These are phyloP conservation scores for Micropterix aruncella DNA, from an alignment of 2,888 invertebrate genomes.

Conservation along the genomic window DNA sequence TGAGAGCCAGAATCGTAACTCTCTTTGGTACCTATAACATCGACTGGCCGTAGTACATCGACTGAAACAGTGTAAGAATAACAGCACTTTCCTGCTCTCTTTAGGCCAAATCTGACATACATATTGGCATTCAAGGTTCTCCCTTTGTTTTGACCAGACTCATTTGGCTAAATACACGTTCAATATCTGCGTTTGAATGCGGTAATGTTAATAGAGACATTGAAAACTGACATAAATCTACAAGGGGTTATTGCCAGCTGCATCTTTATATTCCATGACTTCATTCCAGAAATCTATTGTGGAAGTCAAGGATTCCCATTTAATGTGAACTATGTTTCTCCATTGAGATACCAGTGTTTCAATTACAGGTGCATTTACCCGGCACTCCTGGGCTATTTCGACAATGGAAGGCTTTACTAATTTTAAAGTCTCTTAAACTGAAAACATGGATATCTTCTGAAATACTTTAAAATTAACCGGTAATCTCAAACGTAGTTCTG, in stretches of 20 bases:
- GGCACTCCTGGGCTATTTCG: neutral
- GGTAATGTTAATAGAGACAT: neutral
- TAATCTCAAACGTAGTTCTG: slow-evolving; percentile 1
- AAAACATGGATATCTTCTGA: neutral
- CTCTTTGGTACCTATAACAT: too few species aligned
- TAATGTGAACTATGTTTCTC: neutral
- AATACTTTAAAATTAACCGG: neutral
- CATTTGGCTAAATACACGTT: too few species aligned
- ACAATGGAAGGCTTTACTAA: neutral
- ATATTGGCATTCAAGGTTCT: too few species aligned
- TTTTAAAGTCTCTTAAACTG: neutral
- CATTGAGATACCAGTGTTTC: neutral
- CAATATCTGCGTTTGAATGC: too few species aligned
- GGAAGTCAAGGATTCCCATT: neutral
- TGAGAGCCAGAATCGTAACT: too few species aligned
- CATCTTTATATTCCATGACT: neutral
- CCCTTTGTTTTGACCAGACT: neutral
- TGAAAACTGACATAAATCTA: neutral
- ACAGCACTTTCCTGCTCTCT: too few species aligned
- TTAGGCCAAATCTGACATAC: too few species aligned
- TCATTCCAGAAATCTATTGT: neutral
- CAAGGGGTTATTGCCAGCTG: neutral
- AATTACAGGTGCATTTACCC: neutral
- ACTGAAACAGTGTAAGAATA: too few species aligned
- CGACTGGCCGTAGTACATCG: too few species aligned